Base-by-base conservation (phyloP, 2,888 invertebrate species). In the Acronicta aceris region DNA sequence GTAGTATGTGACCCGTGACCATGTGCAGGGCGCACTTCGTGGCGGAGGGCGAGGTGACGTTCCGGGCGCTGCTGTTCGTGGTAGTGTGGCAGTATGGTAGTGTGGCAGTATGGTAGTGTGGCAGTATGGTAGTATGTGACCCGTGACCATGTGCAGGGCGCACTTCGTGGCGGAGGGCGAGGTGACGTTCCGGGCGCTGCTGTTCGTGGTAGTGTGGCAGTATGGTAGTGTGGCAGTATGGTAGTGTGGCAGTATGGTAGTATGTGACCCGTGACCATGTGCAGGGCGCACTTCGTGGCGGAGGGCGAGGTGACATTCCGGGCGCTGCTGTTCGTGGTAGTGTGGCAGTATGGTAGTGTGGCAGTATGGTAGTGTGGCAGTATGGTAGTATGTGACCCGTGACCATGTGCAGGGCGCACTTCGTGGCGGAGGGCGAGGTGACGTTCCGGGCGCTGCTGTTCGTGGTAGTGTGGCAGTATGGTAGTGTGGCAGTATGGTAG, bases 291-390 rank as follows among this genome's bases (percentile, higher is more conserved):
- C 41, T 43, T 43, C 43, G 41, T 41, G 21, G 43, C 43, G 15
- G 43, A 43, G 43, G 10, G 38, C n/a, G 15, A n/a, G 43, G 17
- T 15, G 17, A 13, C 16, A 16, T 13, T 30, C 15, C 12, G 27
- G n/a, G 51, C 30, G 25, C 27, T 41, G 12, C 15, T 17, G 12
- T 12, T 45, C 33, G 42, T 21, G 65, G 96, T 38, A 7, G 33
- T 33, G 7, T 10, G 10, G 33, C 33, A 3, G 9, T 33, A 2
- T 33, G 33, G 9, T 33, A 12, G 16, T 41, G 30, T 46, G 21
- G 21, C 21, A 21, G 21, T 21, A 21, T 21, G 30, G n/a, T n/a
- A n/a, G n/a, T n/a, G n/a, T n/a, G n/a, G n/a, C n/a, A n/a, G n/a
- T n/a, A n/a, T n/a, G 21, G 21, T 21, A 21, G 21, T 21, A 4